These are phyloP conservation scores for Philereme vetulata DNA, from an alignment of 2,888 invertebrate genomes.

Conservation along the genomic window DNA sequence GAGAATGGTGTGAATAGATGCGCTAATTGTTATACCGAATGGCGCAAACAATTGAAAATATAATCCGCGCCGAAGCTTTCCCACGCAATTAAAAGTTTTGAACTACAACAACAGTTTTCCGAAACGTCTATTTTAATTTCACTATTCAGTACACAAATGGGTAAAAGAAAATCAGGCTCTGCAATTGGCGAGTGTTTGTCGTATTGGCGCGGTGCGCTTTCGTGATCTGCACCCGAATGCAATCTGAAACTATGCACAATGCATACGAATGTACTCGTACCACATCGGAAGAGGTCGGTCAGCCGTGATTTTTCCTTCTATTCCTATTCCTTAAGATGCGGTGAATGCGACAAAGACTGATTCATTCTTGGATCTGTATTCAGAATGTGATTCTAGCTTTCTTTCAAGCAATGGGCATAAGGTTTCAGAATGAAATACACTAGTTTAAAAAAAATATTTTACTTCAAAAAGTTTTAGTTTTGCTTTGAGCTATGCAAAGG, in stretches of 20 bases:
- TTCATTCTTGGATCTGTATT: conserved; percentile 48
- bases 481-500: too few relatives aligned
- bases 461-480: too few relatives aligned
- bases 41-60: conserved; percentile 13
- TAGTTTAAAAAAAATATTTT: too few relatives aligned
- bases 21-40: conserved; percentile 14
- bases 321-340: conserved; percentile 50
- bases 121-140: conserved; percentile 21
- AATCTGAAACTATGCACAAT: conserved; percentile 61
- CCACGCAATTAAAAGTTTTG: conserved; percentile 20
- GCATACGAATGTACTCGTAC: conserved; percentile 73
- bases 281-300: conserved; percentile 51
- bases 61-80: conserved; percentile 5
- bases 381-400: conserved; percentile 41
- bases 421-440: too few relatives aligned
- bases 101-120: conserved; percentile 16
- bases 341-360: conserved; percentile 58
- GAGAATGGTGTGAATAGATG: conserved; percentile 14
- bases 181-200: conserved; percentile 72
- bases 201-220: conserved; percentile 57
- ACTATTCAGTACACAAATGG: conserved; percentile 52
- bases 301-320: conserved; percentile 66
- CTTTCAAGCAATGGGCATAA: neutral
- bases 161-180: conserved; percentile 64
- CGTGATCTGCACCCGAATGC: conserved; percentile 68